Percentiles rank a stretch among this genome's conserved stretches.
These are phyloP conservation scores for Clarias laeviceps DNA, from an alignment of 2,797 vertebrate species.

Conservation along the genomic window DNA sequence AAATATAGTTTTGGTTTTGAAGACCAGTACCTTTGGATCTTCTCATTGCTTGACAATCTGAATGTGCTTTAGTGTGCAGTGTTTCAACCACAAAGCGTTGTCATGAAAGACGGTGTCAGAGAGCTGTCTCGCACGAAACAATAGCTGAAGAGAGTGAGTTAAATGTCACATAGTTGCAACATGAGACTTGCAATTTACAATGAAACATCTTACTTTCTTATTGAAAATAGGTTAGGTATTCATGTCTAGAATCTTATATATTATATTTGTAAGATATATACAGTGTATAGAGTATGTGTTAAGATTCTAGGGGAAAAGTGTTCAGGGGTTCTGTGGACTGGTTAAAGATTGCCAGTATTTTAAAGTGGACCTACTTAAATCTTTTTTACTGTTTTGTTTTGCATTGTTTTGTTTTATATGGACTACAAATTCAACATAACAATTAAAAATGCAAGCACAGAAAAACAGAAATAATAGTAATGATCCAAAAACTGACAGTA, in stretches of 20 bases:
- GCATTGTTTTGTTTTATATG: neutral
- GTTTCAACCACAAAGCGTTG: slow-evolving; percentile 24
- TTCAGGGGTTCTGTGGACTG: too few species aligned
- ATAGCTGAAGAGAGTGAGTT: neutral
- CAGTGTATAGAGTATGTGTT: too few species aligned
- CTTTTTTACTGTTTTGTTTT: too few species aligned
- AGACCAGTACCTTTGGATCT: slow-evolving; percentile 17
- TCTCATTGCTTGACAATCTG: neutral
- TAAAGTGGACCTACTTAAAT: neutral
- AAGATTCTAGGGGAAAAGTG: neutral
- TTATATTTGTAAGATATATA: too few species aligned
- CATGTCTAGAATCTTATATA: neutral
- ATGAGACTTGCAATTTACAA: slow-evolving; percentile 1
- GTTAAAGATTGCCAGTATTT: neutral
- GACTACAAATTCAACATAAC: neutral
- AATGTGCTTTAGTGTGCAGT: neutral
- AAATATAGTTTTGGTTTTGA: slow-evolving; percentile 5
- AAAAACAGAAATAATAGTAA: neutral
- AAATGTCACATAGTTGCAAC: slow-evolving; percentile 43
- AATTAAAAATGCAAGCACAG: neutral
- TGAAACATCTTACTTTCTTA: neutral
- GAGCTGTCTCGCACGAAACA: neutral
- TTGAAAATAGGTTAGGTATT: slow-evolving; percentile 8
- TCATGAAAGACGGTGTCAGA: neutral
- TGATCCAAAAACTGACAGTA: neutral